phyloP scores from a whole-genome alignment of 2,888 invertebrate genomes.

The Apodemia hepburni region DNA sequence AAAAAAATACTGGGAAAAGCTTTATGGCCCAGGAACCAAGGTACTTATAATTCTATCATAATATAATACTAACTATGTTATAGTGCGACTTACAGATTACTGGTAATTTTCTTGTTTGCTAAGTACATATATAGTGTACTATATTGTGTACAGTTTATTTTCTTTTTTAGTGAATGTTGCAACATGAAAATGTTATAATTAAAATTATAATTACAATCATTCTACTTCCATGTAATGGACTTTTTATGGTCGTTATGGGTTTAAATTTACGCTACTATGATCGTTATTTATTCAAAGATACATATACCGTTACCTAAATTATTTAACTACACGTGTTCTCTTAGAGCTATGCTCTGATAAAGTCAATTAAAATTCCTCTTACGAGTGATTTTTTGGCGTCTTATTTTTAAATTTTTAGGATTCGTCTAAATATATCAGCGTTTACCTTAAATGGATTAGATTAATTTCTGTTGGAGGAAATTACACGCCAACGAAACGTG shows the following conservation, averaged over 20 bases:
- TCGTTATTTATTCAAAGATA: not conserved
- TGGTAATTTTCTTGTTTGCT: too few species aligned
- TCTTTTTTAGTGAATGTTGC: not conserved
- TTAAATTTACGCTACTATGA: not conserved
- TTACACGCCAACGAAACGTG: constrained; percentile 41
- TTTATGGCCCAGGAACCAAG: too few species aligned
- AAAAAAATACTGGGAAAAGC: too few species aligned
- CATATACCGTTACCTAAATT: not conserved
- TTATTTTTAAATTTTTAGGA: constrained; percentile 22
- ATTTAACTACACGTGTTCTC: constrained; percentile 1
- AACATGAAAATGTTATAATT: not conserved
- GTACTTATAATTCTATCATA: too few species aligned
- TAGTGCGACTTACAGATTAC: too few species aligned
- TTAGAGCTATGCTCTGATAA: not conserved
- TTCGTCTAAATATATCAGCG: constrained; percentile 35
- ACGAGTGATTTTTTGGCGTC: not conserved
- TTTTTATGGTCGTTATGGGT: not conserved
- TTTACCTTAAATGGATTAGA: constrained; percentile 36
- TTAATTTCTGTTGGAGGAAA: constrained; percentile 41
- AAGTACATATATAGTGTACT: too few species aligned
- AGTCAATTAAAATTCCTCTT: not conserved
- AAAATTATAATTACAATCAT: not conserved
- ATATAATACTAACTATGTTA: too few species aligned
- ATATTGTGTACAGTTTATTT: not conserved
- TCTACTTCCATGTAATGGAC: not conserved